Percentiles rank a stretch among this genome's conserved stretches.
Conservation (phyloP, 2,888 invertebrate species). For the Celastrina argiolus region DNA sequence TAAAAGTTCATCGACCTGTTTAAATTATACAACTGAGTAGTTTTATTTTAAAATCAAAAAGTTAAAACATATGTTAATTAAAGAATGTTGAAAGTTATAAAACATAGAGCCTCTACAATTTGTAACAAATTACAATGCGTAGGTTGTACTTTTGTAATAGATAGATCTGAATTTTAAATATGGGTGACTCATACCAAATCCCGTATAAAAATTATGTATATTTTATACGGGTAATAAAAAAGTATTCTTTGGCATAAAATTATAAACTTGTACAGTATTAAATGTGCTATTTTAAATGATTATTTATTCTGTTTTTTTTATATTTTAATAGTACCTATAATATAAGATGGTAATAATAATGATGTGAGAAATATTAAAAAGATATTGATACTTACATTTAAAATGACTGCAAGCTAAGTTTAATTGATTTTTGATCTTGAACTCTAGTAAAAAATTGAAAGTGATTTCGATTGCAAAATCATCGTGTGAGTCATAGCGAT, state of each 20-base stretch:
- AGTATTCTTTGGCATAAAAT: neutral
- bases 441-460: neutral
- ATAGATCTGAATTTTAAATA: neutral
- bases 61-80: too few species aligned
- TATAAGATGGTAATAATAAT: neutral
- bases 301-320: too few species aligned
- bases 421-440: neutral
- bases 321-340: neutral
- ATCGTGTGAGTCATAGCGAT: neutral
- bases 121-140: neutral
- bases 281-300: neutral
- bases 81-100: neutral
- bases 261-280: neutral
- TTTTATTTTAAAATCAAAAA: too few species aligned
- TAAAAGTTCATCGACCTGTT: too few species aligned
- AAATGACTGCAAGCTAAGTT: neutral
- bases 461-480: neutral
- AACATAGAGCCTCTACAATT: neutral
- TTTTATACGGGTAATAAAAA: too few species aligned
- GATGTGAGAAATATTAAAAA: neutral
- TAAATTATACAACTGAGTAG: too few species aligned
- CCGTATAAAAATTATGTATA: neutral
- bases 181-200: neutral
- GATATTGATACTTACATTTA: neutral
- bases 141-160: neutral